phyloP scores from a whole-genome alignment of 2,888 invertebrate genomes.

The Polydrusus tereticollis region DNA sequence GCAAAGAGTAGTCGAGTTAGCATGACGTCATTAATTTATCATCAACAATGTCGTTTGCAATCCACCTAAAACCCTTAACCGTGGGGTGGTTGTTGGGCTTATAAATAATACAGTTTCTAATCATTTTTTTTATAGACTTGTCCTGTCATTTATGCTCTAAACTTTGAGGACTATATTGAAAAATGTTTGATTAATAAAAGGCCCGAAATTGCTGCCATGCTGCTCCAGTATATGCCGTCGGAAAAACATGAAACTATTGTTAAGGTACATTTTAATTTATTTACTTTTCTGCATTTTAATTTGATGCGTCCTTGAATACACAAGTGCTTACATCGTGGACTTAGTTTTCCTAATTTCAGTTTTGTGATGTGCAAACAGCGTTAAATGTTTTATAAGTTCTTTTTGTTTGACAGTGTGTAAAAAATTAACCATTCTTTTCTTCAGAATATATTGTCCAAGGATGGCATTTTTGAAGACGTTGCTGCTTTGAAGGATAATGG shows the following conservation, averaged over 20 bases:
- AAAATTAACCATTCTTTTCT: background rate
- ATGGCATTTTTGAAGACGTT: background rate
- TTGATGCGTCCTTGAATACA: too few species aligned
- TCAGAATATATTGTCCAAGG: background rate
- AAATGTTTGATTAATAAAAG: constrained; percentile 54
- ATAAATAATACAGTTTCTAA: background rate
- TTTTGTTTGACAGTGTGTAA: background rate
- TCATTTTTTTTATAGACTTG: constrained; percentile 56
- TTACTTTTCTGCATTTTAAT: background rate
- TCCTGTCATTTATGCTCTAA: constrained; percentile 59
- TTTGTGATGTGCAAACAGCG: too few species aligned
- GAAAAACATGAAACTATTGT: constrained; percentile 45
- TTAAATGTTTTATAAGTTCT: background rate
- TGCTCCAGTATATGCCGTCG: constrained; percentile 57
- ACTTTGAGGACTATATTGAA: constrained; percentile 57
- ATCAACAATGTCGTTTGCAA: too few species aligned
- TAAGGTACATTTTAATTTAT: constrained; percentile 42
- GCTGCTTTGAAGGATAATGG: background rate
- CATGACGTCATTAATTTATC: too few species aligned
- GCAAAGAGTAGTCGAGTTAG: too few species aligned
- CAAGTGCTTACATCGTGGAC: too few species aligned
- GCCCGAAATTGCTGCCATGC: constrained; percentile 55
- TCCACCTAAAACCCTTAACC: too few species aligned
- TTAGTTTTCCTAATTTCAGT: too few species aligned
- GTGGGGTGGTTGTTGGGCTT: too few species aligned